Base-by-base conservation (phyloP, 2,888 invertebrate species). In the Sinotaia quadrata region DNA sequence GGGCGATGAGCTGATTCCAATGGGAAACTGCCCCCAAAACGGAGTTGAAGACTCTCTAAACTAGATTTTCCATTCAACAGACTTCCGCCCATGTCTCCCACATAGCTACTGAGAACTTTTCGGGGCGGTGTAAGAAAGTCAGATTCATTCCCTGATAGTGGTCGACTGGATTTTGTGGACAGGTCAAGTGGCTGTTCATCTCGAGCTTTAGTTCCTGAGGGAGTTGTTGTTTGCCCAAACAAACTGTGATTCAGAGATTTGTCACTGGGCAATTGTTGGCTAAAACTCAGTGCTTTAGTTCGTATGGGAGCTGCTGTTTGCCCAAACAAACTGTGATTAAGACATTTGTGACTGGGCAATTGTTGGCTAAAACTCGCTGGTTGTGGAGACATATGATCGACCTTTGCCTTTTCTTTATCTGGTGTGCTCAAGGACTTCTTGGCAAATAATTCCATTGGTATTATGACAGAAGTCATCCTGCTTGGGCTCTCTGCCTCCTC, bases 1-100 rank as follows among this genome's bases (percentile, higher is more conserved):
- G 82, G 78, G 44, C 76, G 77, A 31, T 78, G 74, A 7, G 79
- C 73, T 24, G 78, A 71, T 27, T 80, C 73, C 8, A 82, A 67
- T 47, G 80, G 81, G 58, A 78, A 80, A 60, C 82, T 79, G 18
- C 84, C 84, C 21, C 84, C 84, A 75, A 84, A 84, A 44, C 80
- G 75, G 58, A 80, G 78, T 70, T 84, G 82, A 18, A 84, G 76
- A 75, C 82, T 84, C 72, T 84, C 80, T 58, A 84, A 75, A 72
- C 83, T 84, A 33, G 84, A 81, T n/a, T 76, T 72, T 4, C 73
- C 73, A 41, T 73, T 73, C n/a, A n/a, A n/a, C 29, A 63, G 8
- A 5, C 51, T 27, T 24, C 54, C 21, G 2, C 27, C 54, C 27
- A 54, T 29, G 27, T 31, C 54, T 18, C n/a, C 1, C 52, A 5